Base-by-base conservation (phyloP, 2,888 invertebrate species). In the Nycteola revayana region DNA sequence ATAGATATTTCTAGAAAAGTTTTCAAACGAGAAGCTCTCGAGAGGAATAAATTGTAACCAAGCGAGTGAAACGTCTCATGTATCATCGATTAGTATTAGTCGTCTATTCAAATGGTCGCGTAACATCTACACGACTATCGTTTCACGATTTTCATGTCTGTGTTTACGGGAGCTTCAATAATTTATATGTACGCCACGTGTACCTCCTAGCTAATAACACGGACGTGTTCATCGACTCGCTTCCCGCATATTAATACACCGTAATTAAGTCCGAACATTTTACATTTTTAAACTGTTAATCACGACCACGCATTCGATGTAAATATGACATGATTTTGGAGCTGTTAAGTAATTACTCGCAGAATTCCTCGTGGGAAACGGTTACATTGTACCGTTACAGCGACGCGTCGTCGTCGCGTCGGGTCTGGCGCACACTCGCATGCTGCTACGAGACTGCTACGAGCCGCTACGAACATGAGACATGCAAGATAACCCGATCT, bases 231-330 rank as follows among this genome's bases (percentile, higher is more conserved):
- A 42, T 43, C 40, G 56, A 42, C 48, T 48, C 64, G 66, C 69
- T 66, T 58, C 60, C 61, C 48, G 75, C 66, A 77, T 79, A 67
- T 65, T 69, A 74, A 79, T 67, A 61, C 42, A 48, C 45, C 41
- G 58, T 69, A 72, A 77, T 80, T 73, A 75, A 65, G 58, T 54
- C 58, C 30, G 37, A 56, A 45, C 64, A 60, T 65, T 66, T 66
- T 43, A 63, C 51, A 64, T 59, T 60, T 67, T 62, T 56, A 61
- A 65, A 63, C 66, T 58, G 56, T 63, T 61, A 53, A 66, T 66
- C 65, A 69, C 63, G 66, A 67, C 46, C 42, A 49, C 48, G 55
- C 50, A 62, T 65, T 59, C 58, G 45, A 64, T 64, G 59, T 61
- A 50, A 70, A 67, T 65, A 62, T 57, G 58, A 62, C 62, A 66